Evolutionary conservation across 2,113 vertebrate genomes (phyloP).

Genomic region (Ictalurus furcatus): DNA sequence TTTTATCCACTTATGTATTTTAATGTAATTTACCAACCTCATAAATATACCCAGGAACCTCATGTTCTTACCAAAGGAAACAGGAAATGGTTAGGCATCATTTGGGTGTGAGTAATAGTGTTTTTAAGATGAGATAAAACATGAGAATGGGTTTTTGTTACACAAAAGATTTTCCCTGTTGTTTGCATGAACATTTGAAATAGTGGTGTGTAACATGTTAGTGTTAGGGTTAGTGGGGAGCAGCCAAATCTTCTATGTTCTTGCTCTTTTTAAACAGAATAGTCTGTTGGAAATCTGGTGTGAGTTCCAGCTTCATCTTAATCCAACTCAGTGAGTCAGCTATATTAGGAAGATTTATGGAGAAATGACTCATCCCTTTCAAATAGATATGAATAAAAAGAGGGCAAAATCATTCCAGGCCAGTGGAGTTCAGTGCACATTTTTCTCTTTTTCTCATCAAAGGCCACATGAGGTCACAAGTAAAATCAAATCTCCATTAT

Average conservation of each 20-base stretch:
- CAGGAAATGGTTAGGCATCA: background rate
- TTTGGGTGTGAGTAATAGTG: background rate
- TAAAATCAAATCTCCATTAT: background rate
- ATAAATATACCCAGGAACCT: background rate
- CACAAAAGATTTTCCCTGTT: background rate
- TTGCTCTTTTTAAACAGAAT: background rate
- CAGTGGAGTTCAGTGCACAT: constrained; percentile 7
- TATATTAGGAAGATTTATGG: constrained; percentile 31
- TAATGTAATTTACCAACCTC: background rate
- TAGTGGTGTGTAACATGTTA: background rate
- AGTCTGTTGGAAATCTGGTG: background rate
- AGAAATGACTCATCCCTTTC: constrained; percentile 48
- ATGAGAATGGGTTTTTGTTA: background rate
- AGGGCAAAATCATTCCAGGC: constrained; percentile 37
- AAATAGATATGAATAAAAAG: constrained; percentile 27
- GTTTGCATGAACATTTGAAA: background rate
- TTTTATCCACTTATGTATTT: background rate
- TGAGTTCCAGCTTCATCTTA: background rate
- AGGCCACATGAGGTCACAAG: constrained; percentile 6
- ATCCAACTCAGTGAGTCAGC: constrained; percentile 7
- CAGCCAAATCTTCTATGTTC: background rate
- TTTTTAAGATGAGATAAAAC: background rate
- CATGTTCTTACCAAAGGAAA: background rate
- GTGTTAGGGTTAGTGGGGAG: too few relatives aligned
- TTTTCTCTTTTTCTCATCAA: background rate